Conservation (phyloP, 2,113 vertebrate genomes). For the Donacobius atricapilla region DNA sequence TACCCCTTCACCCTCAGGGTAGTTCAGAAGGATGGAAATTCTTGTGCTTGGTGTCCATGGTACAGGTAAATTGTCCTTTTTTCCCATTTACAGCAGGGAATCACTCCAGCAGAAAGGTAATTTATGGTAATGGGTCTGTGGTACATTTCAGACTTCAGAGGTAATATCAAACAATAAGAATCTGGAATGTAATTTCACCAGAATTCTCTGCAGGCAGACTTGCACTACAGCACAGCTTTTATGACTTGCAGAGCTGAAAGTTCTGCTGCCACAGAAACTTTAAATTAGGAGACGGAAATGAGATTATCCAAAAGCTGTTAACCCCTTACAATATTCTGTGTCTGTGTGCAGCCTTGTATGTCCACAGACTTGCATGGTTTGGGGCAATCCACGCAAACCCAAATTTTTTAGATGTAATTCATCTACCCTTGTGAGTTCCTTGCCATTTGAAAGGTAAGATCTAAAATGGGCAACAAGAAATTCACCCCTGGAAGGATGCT, state of each 20-base stretch:
- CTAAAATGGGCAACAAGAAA: not conserved
- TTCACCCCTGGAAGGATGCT: not conserved
- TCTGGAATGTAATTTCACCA: conserved; percentile 20
- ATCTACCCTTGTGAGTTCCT: not conserved
- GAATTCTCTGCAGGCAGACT: not conserved
- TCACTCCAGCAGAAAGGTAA: conserved; percentile 22
- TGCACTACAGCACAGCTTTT: not conserved
- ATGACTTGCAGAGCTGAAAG: not conserved
- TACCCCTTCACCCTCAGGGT: conserved; percentile 96
- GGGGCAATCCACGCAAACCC: not conserved
- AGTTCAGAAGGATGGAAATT: conserved; percentile 94
- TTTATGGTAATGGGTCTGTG: not conserved
- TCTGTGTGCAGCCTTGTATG: not conserved
- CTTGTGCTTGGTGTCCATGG: conserved; percentile 97
- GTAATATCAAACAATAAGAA: conserved; percentile 7
- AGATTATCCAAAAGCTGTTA: not conserved
- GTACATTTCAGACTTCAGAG: not conserved
- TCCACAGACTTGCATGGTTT: not conserved
- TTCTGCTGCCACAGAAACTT: not conserved
- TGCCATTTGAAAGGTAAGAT: not conserved
- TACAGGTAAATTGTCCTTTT: conserved; percentile 84
- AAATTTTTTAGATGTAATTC: not conserved
- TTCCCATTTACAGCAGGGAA: not conserved
- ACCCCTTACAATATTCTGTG: not conserved
- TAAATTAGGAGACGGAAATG: not conserved